These are phyloP conservation scores for Lepidocyrtoides sp. DNA, from an alignment of 2,888 invertebrate species.

Conservation along the genomic window DNA sequence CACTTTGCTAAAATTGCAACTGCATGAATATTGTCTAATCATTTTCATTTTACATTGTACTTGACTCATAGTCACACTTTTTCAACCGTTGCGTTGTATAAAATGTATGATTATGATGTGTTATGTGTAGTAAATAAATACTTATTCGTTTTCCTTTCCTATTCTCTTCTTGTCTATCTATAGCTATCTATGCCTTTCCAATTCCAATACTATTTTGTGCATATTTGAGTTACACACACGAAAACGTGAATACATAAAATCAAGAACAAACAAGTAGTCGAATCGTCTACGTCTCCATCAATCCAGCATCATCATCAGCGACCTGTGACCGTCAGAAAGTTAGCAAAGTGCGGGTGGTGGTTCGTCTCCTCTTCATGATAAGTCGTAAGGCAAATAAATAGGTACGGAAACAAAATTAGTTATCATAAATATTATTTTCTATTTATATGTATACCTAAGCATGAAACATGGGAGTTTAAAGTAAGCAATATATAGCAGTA, in stretches of 20 bases:
- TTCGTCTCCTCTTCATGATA: not conserved
- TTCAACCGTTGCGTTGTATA: not conserved
- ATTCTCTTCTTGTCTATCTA: not conserved
- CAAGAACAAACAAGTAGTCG: slow-evolving; percentile 56
- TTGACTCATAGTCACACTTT: not conserved
- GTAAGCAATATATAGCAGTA: too few species aligned
- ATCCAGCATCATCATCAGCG: not conserved
- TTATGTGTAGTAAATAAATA: not conserved
- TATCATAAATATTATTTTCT: not conserved
- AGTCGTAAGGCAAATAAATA: not conserved
- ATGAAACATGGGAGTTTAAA: not conserved
- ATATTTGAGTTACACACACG: too few species aligned
- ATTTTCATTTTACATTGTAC: not conserved
- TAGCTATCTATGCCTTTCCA: not conserved
- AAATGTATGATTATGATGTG: not conserved
- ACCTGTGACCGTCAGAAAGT: not conserved
- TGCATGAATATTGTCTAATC: too few species aligned
- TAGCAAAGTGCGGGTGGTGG: slow-evolving; percentile 41
- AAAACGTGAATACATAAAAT: not conserved
- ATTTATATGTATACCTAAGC: too few species aligned
- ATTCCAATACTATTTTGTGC: not conserved
- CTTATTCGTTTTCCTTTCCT: not conserved
- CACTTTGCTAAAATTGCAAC: too few species aligned
- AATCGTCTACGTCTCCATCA: not conserved
- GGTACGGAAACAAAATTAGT: not conserved